Base-by-base conservation (phyloP, 1,140 invertebrate genomes). In the Elysia chlorotica region DNA sequence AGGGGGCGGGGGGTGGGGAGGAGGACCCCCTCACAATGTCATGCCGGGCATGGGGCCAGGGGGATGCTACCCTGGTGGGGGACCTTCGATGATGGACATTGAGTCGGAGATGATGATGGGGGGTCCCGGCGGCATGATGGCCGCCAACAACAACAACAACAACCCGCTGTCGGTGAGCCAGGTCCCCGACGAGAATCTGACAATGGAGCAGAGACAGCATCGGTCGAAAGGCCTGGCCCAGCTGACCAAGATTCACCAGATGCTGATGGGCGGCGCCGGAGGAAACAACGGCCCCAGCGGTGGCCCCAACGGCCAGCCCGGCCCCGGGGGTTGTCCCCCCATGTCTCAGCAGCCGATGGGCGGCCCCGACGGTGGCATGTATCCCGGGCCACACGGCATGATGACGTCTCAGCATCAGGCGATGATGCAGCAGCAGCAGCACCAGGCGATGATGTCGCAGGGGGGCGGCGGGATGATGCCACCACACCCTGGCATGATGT, bases 101-200 rank as follows among this genome's bases (percentile, higher is more conserved):
- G 73, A 74, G 53, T 48, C 75, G 54, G 75, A 77, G 41, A 79
- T 82, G 76, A 80, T 83, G 72, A 74, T 77, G n/a, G 80, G 77
- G 30, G 75, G 77, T 71, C 61, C 74, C 71, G 76, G 57, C 21
- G 63, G 62, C 41, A 74, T 74, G 53, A 81, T 82, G 75, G 62
- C 68, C 61, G 82, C 83, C 74, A n/a, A n/a, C n/a, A n/a, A n/a
- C n/a, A n/a, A n/a, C n/a, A n/a, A n/a, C n/a, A n/a, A n/a, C n/a
- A n/a, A n/a, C n/a, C n/a, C n/a, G n/a, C 73, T 86, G 56, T 81
- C 80, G 37, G 82, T 85, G 62, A 85, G 79, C 62, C 85, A 86
- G 79, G 85, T 87, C 80, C 96, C 96, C 73, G 95, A 98, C 89
- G 96, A 98, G 89, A 96, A 98, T 88, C 89, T 98, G 76, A 99